Evolutionary conservation across 1,140 invertebrate species (phyloP).

Genomic region (Himalopsyche phryganea): DNA sequence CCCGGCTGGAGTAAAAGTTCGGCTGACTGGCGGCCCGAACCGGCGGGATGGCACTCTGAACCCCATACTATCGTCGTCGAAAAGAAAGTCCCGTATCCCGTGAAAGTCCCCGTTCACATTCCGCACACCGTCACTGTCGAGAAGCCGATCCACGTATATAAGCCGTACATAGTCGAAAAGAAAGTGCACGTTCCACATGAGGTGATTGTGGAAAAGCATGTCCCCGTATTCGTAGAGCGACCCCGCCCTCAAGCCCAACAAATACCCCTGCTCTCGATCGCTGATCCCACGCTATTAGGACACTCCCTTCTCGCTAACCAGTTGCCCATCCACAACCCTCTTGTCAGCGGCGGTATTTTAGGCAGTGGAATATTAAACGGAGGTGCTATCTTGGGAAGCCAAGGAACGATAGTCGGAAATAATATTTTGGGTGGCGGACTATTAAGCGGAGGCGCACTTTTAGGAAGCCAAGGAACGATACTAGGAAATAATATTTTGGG

Average conservation of each 20-base stretch:
- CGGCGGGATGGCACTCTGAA: slow-evolving; percentile 1
- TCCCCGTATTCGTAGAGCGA: slow-evolving; percentile 35
- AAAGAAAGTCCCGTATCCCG: slow-evolving; percentile 35
- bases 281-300: too few relatives aligned
- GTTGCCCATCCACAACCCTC: too few relatives aligned
- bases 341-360: too few relatives aligned
- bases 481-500: too few relatives aligned
- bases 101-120: slow-evolving; percentile 31
- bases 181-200: slow-evolving; percentile 46
- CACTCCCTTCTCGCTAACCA: too few relatives aligned
- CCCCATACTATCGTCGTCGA: background rate
- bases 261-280: background rate
- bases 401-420: background rate
- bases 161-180: slow-evolving; percentile 46
- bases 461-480: too few relatives aligned
- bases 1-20: background rate
- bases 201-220: slow-evolving; percentile 42
- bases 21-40: background rate
- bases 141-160: slow-evolving; percentile 44
- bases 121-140: slow-evolving; percentile 43
- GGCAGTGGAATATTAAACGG: too few relatives aligned
- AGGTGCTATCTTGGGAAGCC: background rate
- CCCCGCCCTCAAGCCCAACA: too few relatives aligned
- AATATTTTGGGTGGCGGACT: too few relatives aligned
- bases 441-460: too few relatives aligned